A percentile compares a stretch with the other conserved stretches of the same genome.
Evolutionary conservation across 2,888 invertebrate genomes (phyloP).

Genomic region (Metacarcinus magister): DNA sequence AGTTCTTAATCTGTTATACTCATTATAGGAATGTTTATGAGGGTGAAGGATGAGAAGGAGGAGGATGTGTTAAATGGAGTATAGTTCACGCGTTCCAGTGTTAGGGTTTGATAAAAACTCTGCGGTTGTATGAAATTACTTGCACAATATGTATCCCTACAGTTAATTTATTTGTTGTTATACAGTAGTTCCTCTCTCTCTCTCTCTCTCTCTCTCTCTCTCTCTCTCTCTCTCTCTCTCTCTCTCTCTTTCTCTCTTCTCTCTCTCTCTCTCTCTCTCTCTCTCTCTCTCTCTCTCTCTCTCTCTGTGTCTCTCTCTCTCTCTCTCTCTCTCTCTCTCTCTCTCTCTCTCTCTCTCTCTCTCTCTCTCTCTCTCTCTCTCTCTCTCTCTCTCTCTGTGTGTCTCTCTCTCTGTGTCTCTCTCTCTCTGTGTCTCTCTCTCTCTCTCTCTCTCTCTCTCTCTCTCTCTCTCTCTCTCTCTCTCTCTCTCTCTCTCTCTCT

Average conservation of each 20-base stretch:
- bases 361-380: neutral
- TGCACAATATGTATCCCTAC: too few relatives aligned
- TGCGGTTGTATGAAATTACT: too few relatives aligned
- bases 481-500: slow-evolving; percentile 26
- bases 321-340: too few relatives aligned
- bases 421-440: neutral
- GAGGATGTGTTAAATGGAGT: too few relatives aligned
- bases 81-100: too few relatives aligned
- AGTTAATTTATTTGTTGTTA: too few relatives aligned
- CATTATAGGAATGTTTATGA: neutral
- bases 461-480: slow-evolving; percentile 26
- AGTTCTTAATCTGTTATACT: neutral
- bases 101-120: too few relatives aligned
- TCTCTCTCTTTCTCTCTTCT: neutral
- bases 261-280: slow-evolving; percentile 2
- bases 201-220: slow-evolving; percentile 2
- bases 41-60: too few relatives aligned
- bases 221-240: slow-evolving; percentile 2
- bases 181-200: neutral
- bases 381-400: neutral
- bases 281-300: slow-evolving; percentile 2
- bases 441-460: slow-evolving; percentile 18
- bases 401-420: neutral
- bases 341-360: too few relatives aligned
- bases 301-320: neutral